Evolutionary conservation across 1,140 invertebrate species (phyloP), one percentile per base, ranked within the genome.

Genomic region (Diorhabda sublineata): DNA sequence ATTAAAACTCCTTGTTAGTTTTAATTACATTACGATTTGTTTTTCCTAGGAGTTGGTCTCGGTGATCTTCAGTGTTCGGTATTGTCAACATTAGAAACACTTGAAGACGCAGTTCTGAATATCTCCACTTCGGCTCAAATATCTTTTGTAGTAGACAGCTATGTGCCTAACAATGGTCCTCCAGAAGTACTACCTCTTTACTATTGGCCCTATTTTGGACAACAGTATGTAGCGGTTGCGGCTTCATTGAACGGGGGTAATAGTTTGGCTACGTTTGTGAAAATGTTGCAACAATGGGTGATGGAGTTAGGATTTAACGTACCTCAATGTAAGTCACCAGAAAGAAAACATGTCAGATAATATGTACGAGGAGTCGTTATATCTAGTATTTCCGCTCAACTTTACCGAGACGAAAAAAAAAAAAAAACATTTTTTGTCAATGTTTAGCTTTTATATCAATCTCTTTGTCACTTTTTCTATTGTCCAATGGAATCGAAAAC

Each of bases 201-300:
- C 76, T 89, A 91, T 81, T 88, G 92, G 75, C 92, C 93, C 26
- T 95, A 92, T 81, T 94, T 94, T 80, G 82, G 88, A 64, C 85
- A 85, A 4, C 86, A 87, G 63, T 93, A 91, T 82, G 80, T 96
- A 68, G 90, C 92, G 3, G 90, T 94, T 3, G 93, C 92, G 26
- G 93, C 94, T 42, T 93, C 92, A 9, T 81, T 97, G 11, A 96
- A 94, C 83, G 94, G 94, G 4, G 94, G 94, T 11, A 96, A 96
- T 83, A 88, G 87, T n/a, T 80, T 96, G 8, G 90, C 91, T 2
- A 87, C 89, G 3, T 94, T 95, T 83, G 91, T 95, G 0, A 87
- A 87, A 76, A 91, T 89, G 83, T 75, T 95, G n/a, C 90, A 92
- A 74, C 87, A 92, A 70, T 95, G 93, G 93, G 88, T 88, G 64